Conservation (phyloP, 92 coral and sea anemone genomes). For the Zoanthus gigantus region DNA sequence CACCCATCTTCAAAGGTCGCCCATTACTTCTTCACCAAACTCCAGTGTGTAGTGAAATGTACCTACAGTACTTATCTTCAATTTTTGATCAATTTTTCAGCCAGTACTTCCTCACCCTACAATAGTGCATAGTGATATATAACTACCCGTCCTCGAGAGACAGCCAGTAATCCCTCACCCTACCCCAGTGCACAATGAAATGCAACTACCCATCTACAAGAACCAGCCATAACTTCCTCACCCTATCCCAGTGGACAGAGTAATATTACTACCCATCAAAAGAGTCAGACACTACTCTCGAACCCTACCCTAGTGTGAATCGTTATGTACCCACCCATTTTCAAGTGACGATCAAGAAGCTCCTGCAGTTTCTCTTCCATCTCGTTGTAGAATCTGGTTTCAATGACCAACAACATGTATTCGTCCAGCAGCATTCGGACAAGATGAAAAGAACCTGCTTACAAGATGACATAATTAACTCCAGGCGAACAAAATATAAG, state of each 20-base stretch:
- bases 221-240: neutral
- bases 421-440: constrained; percentile 96
- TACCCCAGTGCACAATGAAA: neutral
- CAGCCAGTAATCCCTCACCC: constrained; percentile 47
- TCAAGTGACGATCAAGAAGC: constrained; percentile 86
- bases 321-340: constrained; percentile 75
- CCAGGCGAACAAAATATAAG: no score
- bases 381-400: constrained; percentile 92
- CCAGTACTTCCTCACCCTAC: neutral
- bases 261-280: neutral
- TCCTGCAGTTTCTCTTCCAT: constrained; percentile 95
- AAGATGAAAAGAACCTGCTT: constrained; percentile 92
- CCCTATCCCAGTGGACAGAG: neutral
- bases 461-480: neutral
- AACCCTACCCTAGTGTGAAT: neutral
- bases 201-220: neutral
- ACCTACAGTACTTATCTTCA: no score
- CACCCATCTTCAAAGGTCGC: neutral
- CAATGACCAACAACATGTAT: constrained; percentile 94
- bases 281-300: no score
- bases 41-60: no score
- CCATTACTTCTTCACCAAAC: neutral
- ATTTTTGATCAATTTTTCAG: no score
- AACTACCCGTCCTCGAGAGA: constrained; percentile 53
- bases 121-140: neutral